Base-by-base conservation (phyloP, 2,888 invertebrate species). In the Ellobium chinense region DNA sequence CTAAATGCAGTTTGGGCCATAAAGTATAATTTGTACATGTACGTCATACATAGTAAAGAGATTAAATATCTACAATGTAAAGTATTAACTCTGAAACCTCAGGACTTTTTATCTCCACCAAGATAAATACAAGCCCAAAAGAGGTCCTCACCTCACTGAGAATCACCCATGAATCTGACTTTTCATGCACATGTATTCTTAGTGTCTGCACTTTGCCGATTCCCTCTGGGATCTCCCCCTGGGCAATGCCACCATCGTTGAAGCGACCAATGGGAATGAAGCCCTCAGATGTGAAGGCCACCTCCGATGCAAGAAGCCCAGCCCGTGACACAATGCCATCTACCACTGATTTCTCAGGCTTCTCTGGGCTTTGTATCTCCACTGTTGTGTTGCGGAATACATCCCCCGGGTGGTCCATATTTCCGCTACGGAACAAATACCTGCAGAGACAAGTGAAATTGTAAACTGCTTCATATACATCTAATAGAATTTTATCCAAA, bases 111-210 rank as follows among this genome's bases (percentile, higher is more conserved):
- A n/a, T n/a, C n/a, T n/a, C n/a, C n/a, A n/a, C n/a, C n/a, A n/a
- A n/a, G n/a, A n/a, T n/a, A n/a, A n/a, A n/a, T n/a, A n/a, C n/a
- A n/a, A n/a, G n/a, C n/a, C n/a, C n/a, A n/a, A n/a, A n/a, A n/a
- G n/a, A n/a, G n/a, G 18, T 12, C 88, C 94, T 94, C 92, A 97
- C 97, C 95, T 98, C 98, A 91, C 97, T 98, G 65, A 98, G 94
- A 87, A 98, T 96, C 9, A 96, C 97, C 98, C 98, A 98, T 92
- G 96, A 96, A 85, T 95, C 95, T 92, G 96, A 97, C 89, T 96
- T 95, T 82, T 95, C 95, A 86, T 96, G 96, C 27, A 97, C 96
- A 82, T 95, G 95, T n/a, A 98, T 94, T 69, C 97, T 95, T 85
- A 98, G 93, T 69, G 95, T 94, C 73, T 94, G 93, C 58, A 98